A percentile compares a stretch with the other conserved stretches of the same genome.
phyloP scores from a whole-genome alignment of 2,797 vertebrate species.

The Enteromius afrohamiltoni region DNA sequence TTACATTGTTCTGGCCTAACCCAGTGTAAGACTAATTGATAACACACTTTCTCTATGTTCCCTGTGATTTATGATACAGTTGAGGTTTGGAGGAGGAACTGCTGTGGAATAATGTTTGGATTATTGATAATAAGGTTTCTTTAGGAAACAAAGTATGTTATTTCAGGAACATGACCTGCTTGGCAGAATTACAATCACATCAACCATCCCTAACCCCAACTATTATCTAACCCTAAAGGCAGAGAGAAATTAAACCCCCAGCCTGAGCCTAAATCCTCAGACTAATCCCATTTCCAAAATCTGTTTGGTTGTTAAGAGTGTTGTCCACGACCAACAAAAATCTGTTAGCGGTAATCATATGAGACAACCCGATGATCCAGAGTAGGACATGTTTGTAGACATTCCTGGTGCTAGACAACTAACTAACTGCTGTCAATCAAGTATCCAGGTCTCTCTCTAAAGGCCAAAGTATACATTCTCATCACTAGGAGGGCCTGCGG shows the following conservation, averaged over 20 bases:
- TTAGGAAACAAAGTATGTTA: background rate
- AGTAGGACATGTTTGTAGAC: background rate
- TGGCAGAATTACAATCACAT: background rate
- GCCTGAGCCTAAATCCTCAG: background rate
- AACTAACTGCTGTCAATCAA: background rate
- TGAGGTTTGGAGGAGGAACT: background rate
- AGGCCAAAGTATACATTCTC: too few relatives aligned
- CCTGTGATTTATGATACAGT: background rate
- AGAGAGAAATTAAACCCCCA: background rate
- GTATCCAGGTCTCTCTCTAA: too few relatives aligned
- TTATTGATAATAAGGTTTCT: background rate
- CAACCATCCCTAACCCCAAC: background rate
- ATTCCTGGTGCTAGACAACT: background rate
- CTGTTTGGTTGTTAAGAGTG: conserved; percentile 1
- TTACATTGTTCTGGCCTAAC: background rate
- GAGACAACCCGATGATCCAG: background rate
- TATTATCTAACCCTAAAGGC: background rate
- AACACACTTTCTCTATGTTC: background rate
- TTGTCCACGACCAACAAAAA: conserved; percentile 35
- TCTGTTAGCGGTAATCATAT: conserved; percentile 11
- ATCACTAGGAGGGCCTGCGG: too few relatives aligned
- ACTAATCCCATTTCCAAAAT: conserved; percentile 37
- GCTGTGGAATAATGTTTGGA: background rate
- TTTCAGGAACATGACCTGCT: conserved; percentile 8
- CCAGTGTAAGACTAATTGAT: background rate